phyloP scores from a whole-genome alignment of 2,888 invertebrate genomes.

The Melieria crassipennis region DNA sequence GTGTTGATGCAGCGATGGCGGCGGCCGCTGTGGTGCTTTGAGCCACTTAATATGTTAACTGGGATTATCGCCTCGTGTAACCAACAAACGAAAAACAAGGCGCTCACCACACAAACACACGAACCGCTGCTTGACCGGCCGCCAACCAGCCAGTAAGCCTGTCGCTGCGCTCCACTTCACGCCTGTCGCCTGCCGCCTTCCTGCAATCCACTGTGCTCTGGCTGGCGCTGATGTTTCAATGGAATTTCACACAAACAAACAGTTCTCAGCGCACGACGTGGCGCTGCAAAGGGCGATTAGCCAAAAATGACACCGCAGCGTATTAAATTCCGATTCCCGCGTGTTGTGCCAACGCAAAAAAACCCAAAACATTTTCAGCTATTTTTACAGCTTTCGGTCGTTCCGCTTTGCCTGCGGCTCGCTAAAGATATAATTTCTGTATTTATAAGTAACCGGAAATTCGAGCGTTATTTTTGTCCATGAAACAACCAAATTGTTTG shows the following conservation, averaged over 20 bases:
- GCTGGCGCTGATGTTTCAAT: background rate
- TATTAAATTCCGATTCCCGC: background rate
- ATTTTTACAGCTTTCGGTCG: too few relatives aligned
- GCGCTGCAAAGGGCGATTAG: background rate
- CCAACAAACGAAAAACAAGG: background rate
- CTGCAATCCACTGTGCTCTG: background rate
- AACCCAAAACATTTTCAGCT: too few relatives aligned
- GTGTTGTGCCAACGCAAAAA: too few relatives aligned
- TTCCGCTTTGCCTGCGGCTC: too few relatives aligned
- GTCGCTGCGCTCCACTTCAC: background rate
- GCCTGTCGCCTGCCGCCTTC: background rate
- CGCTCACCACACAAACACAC: background rate
- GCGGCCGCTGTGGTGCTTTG: background rate
- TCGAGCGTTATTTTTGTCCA: too few relatives aligned
- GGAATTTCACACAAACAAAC: background rate
- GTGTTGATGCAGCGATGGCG: background rate
- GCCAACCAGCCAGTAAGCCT: background rate
- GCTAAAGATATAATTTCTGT: too few relatives aligned
- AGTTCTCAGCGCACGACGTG: background rate
- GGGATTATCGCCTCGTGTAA: constrained; percentile 7
- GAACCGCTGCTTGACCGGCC: background rate
- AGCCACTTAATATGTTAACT: constrained; percentile 14
- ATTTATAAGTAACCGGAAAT: too few relatives aligned
- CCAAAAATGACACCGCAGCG: background rate
- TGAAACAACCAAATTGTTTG: too few relatives aligned